These are phyloP conservation scores for Podargus strigoides DNA, from an alignment of 2,797 vertebrate genomes.

Conservation along the genomic window DNA sequence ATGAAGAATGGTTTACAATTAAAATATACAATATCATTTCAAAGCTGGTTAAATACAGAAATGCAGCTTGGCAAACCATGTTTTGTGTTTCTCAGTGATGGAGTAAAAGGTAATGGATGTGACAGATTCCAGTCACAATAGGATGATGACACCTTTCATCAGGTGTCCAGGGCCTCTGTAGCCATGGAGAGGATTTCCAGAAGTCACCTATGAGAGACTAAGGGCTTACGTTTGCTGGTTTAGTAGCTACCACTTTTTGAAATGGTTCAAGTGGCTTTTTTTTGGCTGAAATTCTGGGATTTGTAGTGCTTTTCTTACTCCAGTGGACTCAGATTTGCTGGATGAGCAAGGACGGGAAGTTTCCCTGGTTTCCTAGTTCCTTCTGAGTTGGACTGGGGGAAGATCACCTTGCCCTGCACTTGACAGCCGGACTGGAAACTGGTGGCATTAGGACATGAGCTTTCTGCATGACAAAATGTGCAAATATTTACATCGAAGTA, in stretches of 20 bases:
- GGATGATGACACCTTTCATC: neutral
- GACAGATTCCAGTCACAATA: neutral
- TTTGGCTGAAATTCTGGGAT: neutral
- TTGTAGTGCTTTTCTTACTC: neutral
- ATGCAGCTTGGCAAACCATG: neutral
- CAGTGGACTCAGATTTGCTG: neutral
- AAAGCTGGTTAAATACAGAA: neutral
- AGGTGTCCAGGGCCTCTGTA: neutral
- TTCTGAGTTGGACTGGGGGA: neutral
- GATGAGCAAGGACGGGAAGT: neutral
- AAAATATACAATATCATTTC: slow-evolving; percentile 2
- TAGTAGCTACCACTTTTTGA: neutral
- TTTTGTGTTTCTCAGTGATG: neutral
- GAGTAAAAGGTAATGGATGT: neutral
- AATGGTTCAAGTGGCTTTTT: neutral
- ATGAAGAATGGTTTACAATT: neutral
- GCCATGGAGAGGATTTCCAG: neutral
- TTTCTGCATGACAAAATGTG: neutral
- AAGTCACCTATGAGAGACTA: neutral
- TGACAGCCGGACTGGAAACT: neutral
- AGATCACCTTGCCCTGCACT: neutral
- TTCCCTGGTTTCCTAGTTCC: neutral
- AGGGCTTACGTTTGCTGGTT: neutral
- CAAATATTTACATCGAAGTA: neutral
- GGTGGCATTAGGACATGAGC: neutral